A percentile compares a stretch with the other conserved stretches of the same genome.
Evolutionary conservation across 2,797 vertebrate genomes (phyloP).

Genomic region (Eulemur mongoz): DNA sequence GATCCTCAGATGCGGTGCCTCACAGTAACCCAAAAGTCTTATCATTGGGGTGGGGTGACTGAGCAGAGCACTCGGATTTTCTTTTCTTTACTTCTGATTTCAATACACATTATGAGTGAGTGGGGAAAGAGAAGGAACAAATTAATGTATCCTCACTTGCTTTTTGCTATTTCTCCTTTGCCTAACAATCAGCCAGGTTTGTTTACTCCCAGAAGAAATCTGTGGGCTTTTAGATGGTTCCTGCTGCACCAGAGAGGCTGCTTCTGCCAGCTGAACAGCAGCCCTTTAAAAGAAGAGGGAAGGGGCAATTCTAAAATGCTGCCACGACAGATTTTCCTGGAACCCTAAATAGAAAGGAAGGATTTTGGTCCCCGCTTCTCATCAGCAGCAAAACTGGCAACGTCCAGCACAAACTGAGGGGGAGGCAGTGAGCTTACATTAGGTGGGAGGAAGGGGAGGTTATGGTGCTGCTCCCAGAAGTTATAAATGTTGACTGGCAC

Average conservation of each 20-base stretch:
- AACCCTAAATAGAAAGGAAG: not conserved
- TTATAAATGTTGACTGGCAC: not conserved
- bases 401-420: not conserved
- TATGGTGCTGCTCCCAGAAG: not conserved
- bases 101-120: not conserved
- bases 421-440: not conserved
- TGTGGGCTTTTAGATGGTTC: not conserved
- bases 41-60: not conserved
- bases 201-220: not conserved
- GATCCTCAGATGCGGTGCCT: not conserved
- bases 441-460: not conserved
- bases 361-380: not conserved
- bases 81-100: not conserved
- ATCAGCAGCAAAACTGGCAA: not conserved
- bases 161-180: not conserved
- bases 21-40: not conserved
- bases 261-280: not conserved
- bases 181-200: not conserved
- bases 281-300: not conserved
- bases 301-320: not conserved
- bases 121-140: not conserved
- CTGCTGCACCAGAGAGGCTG: not conserved
- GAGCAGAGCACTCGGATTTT: not conserved
- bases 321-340: not conserved
- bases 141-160: not conserved